Conservation (phyloP, 2,888 invertebrate genomes). For the Odiellus spinosus region DNA sequence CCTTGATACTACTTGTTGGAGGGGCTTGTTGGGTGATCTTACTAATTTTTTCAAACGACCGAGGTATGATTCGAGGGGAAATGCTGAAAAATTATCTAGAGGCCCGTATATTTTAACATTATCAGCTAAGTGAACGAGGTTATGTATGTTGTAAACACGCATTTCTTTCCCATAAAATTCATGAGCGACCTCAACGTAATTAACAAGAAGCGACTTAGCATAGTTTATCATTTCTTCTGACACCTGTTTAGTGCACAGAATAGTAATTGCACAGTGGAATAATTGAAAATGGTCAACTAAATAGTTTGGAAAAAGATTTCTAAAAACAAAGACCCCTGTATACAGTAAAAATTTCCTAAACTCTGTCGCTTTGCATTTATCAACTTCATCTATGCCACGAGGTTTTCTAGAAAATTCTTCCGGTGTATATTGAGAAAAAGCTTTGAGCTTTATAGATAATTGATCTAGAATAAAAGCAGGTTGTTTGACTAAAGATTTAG, state of each 20-base stretch:
- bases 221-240: constrained; percentile 7
- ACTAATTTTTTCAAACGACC: constrained; percentile 15
- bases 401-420: constrained; percentile 22
- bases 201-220: constrained; percentile 16
- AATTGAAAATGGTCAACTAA: constrained; percentile 20
- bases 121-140: constrained; percentile 20
- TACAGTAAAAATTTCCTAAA: constrained; percentile 22
- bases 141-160: constrained; percentile 23
- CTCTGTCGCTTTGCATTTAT: constrained; percentile 25
- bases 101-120: constrained; percentile 19
- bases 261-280: constrained; percentile 17
- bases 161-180: constrained; percentile 18
- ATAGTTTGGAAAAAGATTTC: constrained; percentile 11
- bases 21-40: no score
- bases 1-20: no score
- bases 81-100: constrained; percentile 19
- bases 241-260: constrained; percentile 8
- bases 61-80: constrained; percentile 21
- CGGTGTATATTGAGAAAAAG: neutral
- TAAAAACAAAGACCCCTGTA: constrained; percentile 22
- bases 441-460: no score
- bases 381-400: constrained; percentile 19
- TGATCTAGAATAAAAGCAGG: no score
- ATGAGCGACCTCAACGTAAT: constrained; percentile 18
- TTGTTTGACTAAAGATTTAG: no score